Conservation (phyloP, 2,797 vertebrate genomes). For the Esox lucius region DNA sequence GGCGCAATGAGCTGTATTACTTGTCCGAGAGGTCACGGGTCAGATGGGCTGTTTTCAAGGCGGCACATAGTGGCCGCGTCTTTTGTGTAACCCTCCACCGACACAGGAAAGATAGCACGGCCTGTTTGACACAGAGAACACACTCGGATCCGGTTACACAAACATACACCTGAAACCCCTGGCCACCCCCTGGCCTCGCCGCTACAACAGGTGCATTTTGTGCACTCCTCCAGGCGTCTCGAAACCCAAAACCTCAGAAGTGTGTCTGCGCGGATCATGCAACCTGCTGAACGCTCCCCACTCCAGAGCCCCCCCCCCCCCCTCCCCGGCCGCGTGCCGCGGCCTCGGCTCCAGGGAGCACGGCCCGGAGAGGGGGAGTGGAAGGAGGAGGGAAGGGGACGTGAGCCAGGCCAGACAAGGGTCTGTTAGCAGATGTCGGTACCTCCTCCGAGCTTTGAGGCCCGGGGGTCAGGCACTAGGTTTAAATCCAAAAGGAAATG, state of each 20-base stretch:
- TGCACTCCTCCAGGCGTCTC: slow-evolving; percentile 39
- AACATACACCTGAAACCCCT: slow-evolving; percentile 29
- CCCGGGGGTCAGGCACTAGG: slow-evolving; percentile 35
- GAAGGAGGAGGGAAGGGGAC: slow-evolving; percentile 24
- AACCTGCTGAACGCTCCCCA: not conserved
- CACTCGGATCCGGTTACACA: slow-evolving; percentile 53
- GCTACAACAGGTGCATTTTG: slow-evolving; percentile 61
- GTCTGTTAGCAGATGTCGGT: slow-evolving; percentile 31
- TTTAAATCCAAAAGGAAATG: slow-evolving; percentile 52
- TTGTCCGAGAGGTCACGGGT: slow-evolving; percentile 55
- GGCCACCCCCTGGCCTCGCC: slow-evolving; percentile 8
- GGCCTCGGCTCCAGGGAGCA: slow-evolving; percentile 11
- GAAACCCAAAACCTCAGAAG: slow-evolving; percentile 64
- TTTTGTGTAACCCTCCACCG: slow-evolving; percentile 43
- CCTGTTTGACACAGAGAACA: slow-evolving; percentile 39
- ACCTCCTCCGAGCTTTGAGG: slow-evolving; percentile 41
- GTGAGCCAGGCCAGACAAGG: slow-evolving; percentile 19
- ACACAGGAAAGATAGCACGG: slow-evolving; percentile 56
- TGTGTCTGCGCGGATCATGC: slow-evolving; percentile 60
- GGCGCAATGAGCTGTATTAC: slow-evolving; percentile 32
- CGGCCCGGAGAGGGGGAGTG: slow-evolving; percentile 14
- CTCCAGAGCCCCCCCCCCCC: not conserved
- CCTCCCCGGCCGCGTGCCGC: slow-evolving; percentile 1
- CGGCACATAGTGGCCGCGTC: slow-evolving; percentile 55
- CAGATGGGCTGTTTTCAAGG: slow-evolving; percentile 61